Evolutionary conservation across 2,888 invertebrate species (phyloP).

Genomic region (Dryococelus australis): DNA sequence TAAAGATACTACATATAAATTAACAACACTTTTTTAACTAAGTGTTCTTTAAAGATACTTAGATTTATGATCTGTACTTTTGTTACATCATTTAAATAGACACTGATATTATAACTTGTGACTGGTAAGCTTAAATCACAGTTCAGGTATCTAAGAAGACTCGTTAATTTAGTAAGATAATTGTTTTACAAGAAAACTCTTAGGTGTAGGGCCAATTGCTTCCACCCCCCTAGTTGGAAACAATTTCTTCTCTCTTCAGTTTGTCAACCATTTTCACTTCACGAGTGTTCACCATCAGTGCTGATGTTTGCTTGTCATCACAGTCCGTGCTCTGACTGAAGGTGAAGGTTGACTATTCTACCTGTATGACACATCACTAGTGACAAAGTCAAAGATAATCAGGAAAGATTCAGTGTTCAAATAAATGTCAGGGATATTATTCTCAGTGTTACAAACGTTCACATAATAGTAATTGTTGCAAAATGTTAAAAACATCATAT

Average conservation of each 20-base stretch:
- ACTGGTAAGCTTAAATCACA: not conserved
- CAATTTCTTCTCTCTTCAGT: slow-evolving; percentile 5
- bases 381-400: slow-evolving; percentile 26
- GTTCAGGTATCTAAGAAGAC: slow-evolving; percentile 4
- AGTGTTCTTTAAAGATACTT: not conserved
- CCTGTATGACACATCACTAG: not conserved
- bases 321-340: not conserved
- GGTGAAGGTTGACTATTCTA: not conserved
- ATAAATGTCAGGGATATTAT: not conserved
- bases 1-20: not conserved
- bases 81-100: not conserved
- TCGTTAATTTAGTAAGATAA: not conserved
- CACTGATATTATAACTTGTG: not conserved
- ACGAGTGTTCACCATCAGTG: not conserved
- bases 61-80: not conserved
- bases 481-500: not conserved
- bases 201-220: not conserved
- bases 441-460: not conserved
- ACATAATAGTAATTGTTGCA: not conserved
- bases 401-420: slow-evolving; percentile 21
- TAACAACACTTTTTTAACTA: not conserved
- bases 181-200: not conserved
- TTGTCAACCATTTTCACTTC: slow-evolving; percentile 8
- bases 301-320: not conserved
- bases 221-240: not conserved